phyloP scores from a whole-genome alignment of 2,113 vertebrate species.

The Eulemur macaco region DNA sequence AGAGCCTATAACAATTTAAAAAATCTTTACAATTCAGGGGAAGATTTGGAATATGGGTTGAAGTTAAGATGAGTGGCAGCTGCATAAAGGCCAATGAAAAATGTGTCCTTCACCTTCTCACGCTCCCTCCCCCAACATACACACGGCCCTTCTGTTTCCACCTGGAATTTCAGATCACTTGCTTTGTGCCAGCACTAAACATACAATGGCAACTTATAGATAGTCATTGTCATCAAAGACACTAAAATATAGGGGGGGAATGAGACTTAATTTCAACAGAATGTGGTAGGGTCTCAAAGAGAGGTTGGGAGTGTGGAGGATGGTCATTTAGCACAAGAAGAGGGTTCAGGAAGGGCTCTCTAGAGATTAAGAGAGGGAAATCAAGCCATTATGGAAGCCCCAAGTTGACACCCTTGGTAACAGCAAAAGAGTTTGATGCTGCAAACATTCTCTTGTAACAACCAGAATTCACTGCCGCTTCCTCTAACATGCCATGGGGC shows the following conservation, averaged over 20 bases:
- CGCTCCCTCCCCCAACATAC: no score
- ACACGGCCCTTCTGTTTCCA: not conserved
- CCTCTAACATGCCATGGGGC: accelerated
- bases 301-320: not conserved
- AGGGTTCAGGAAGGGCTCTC: not conserved
- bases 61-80: not conserved
- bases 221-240: not conserved
- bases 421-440: not conserved
- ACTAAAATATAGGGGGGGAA: not conserved
- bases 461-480: not conserved
- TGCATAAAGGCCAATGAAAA: not conserved
- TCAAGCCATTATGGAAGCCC: not conserved
- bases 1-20: not conserved
- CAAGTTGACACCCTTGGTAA: not conserved
- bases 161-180: not conserved
- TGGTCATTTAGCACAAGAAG: not conserved
- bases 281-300: not conserved
- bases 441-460: not conserved
- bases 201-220: not conserved
- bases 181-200: not conserved
- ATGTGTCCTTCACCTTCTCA: not conserved
- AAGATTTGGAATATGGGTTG: not conserved
- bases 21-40: not conserved
- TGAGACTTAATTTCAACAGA: not conserved
- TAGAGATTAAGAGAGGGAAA: not conserved